Conservation (phyloP, 2,797 vertebrate species). For the Coregonus ussuriensis region DNA sequence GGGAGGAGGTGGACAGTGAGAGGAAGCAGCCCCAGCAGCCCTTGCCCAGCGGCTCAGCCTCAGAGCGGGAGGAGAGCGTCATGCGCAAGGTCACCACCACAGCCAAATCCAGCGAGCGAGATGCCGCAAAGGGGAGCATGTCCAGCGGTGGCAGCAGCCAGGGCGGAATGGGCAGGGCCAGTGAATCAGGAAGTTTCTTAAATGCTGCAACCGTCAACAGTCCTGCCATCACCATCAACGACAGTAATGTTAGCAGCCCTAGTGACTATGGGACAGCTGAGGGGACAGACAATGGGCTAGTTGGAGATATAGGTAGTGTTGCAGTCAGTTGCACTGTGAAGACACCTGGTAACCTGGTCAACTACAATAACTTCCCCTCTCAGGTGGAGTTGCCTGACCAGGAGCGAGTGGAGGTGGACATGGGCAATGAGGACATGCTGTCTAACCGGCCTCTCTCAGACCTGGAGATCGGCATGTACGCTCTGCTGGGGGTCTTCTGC, state of each 20-base stretch:
- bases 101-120: conserved; percentile 74
- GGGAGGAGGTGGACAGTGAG: conserved; percentile 56
- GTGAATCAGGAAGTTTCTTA: conserved; percentile 36
- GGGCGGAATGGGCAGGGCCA: conserved; percentile 62
- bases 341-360: conserved; percentile 75
- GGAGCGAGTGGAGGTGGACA: conserved; percentile 51
- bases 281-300: conserved; percentile 61
- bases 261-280: conserved; percentile 53
- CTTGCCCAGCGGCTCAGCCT: conserved; percentile 62
- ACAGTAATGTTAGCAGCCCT: conserved; percentile 60
- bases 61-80: conserved; percentile 74
- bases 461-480: conserved; percentile 95
- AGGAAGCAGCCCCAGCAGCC: conserved; percentile 43
- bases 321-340: conserved; percentile 69
- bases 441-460: conserved; percentile 82
- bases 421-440: conserved; percentile 68
- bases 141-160: conserved; percentile 70
- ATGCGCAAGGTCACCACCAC: conserved; percentile 77
- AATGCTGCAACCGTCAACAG: conserved; percentile 43
- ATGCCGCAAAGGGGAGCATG: conserved; percentile 58
- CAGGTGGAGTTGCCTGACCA: conserved; percentile 76
- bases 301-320: conserved; percentile 59
- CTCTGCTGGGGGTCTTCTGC: conserved; percentile 90
- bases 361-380: conserved; percentile 82
- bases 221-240: conserved; percentile 54